Conservation (phyloP, 2,113 vertebrate species). For the Acrocephalus kingi region DNA sequence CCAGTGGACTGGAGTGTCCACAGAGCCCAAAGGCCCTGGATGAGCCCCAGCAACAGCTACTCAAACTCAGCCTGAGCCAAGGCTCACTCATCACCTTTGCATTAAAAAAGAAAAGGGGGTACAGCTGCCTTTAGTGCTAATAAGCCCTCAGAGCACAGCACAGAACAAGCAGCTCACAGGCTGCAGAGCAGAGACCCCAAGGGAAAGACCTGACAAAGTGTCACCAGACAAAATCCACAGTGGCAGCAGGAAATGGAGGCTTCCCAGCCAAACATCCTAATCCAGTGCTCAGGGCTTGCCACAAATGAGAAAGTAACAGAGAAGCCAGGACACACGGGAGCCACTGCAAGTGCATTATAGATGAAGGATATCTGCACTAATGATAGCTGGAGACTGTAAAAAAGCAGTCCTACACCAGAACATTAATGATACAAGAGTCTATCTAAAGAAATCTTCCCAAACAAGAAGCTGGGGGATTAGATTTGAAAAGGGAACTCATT, state of each 20-base stretch:
- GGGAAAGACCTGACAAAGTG: background rate
- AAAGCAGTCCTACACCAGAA: background rate
- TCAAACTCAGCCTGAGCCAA: background rate
- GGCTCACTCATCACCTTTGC: background rate
- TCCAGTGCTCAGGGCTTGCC: background rate
- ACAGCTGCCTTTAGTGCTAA: background rate
- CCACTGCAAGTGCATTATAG: background rate
- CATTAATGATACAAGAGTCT: slow-evolving; percentile 20
- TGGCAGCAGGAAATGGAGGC: background rate
- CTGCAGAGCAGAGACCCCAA: background rate
- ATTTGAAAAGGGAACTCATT: slow-evolving; percentile 50
- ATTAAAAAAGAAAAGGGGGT: background rate
- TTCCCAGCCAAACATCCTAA: background rate
- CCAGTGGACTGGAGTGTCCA: accelerated
- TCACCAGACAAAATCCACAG: background rate
- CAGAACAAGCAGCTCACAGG: accelerated
- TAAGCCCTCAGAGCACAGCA: background rate
- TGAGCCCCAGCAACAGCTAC: background rate
- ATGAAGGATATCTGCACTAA: background rate
- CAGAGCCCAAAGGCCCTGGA: background rate
- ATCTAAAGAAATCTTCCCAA: slow-evolving; percentile 41
- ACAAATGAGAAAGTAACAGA: background rate
- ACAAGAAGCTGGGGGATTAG: slow-evolving; percentile 22
- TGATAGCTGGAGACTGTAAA: background rate
- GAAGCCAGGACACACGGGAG: background rate